Percentiles rank a stretch among this genome's conserved stretches.
phyloP scores from a whole-genome alignment of 2,113 vertebrate species.

The Balaeniceps rex region DNA sequence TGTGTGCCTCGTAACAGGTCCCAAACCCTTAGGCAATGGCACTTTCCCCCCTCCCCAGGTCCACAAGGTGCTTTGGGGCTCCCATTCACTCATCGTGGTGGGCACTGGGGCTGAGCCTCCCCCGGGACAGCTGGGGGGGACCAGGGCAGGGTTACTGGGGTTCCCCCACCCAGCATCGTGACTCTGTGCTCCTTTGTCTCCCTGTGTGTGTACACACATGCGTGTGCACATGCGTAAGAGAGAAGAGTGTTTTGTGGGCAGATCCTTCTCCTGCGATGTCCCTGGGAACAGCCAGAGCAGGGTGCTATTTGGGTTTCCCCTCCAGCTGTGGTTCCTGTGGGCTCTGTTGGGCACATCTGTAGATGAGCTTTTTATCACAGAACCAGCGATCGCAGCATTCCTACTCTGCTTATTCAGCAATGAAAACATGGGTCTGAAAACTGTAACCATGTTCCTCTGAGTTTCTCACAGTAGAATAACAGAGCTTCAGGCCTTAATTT shows the following conservation, averaged over 20 bases:
- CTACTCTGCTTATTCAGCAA: background rate
- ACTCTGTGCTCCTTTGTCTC: background rate
- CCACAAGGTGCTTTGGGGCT: background rate
- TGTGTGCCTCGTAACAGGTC: accelerated
- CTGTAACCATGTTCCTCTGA: background rate
- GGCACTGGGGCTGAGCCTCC: background rate
- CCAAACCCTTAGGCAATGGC: background rate
- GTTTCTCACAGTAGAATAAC: background rate
- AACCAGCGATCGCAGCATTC: background rate
- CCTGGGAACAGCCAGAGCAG: background rate
- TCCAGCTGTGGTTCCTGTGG: background rate
- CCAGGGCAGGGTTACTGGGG: background rate
- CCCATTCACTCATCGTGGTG: background rate
- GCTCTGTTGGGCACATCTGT: accelerated
- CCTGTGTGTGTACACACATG: no score
- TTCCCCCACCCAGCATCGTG: background rate
- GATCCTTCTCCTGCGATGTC: background rate
- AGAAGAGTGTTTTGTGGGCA: background rate
- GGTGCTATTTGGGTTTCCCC: background rate
- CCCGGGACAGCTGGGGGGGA: no score
- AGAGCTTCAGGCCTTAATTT: background rate
- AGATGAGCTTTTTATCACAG: background rate
- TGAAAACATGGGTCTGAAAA: background rate
- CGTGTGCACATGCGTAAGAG: background rate
- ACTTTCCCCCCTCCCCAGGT: background rate